phyloP scores from a whole-genome alignment of 2,888 invertebrate species.

The Dicycla oo region DNA sequence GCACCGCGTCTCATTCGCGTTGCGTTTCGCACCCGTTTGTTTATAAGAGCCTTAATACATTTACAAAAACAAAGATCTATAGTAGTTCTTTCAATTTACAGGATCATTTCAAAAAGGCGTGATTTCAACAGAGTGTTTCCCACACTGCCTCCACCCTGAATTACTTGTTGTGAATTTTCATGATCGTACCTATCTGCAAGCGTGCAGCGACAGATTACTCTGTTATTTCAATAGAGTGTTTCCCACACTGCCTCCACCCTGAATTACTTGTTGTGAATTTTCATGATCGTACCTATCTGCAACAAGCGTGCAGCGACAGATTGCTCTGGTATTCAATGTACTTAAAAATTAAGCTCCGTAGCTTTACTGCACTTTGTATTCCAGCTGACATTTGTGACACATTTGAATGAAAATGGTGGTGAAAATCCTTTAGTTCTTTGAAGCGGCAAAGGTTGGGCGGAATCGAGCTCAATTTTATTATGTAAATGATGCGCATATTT shows the following conservation, averaged over 20 bases:
- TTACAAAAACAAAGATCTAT: neutral
- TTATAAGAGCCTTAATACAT: too few species aligned
- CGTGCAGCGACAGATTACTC: constrained; percentile 3
- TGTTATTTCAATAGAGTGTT: neutral
- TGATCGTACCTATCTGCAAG: neutral
- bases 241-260: neutral
- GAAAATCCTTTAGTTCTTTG: constrained; percentile 5
- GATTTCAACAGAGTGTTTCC: neutral
- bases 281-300: neutral
- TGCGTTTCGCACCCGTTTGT: too few species aligned
- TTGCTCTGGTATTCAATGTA: neutral
- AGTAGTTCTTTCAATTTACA: neutral
- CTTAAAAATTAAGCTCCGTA: constrained; percentile 1
- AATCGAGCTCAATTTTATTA: constrained; percentile 16
- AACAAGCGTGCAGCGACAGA: constrained; percentile 1
- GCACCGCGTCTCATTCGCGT: too few species aligned
- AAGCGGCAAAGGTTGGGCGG: neutral
- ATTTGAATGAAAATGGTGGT: neutral
- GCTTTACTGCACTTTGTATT: constrained; percentile 1
- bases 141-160: neutral
- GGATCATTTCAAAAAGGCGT: neutral
- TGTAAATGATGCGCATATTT: neutral
- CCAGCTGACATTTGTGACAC: neutral
- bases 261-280: neutral
- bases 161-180: neutral